These are phyloP conservation scores for Scaptomyza polygonia DNA, from an alignment of 2,888 invertebrate species.

Conservation along the genomic window DNA sequence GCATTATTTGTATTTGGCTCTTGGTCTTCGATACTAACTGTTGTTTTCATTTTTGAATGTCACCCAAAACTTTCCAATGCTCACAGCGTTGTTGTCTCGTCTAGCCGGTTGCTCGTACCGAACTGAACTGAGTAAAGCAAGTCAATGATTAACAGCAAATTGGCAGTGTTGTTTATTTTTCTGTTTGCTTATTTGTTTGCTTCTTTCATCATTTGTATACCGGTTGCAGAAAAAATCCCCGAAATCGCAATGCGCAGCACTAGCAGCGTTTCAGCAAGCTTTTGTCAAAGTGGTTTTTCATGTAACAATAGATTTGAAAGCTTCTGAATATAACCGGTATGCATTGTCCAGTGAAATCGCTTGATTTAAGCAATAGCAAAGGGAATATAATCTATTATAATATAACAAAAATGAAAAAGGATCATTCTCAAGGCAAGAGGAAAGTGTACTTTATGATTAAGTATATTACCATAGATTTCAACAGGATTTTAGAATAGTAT, in stretches of 20 bases:
- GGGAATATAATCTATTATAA: too few species aligned
- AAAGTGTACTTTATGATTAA: background rate
- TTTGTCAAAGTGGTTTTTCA: conserved; percentile 7
- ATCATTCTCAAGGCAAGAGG: background rate
- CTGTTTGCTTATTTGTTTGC: conserved; percentile 26
- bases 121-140: conserved; percentile 43
- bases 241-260: conserved; percentile 46
- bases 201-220: conserved; percentile 17
- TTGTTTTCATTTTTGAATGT: conserved; percentile 9
- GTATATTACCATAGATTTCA: too few species aligned
- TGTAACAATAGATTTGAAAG: background rate
- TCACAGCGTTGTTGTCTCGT: conserved; percentile 28
- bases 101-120: conserved; percentile 44
- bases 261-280: conserved; percentile 39
- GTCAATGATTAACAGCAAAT: conserved; percentile 41
- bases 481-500: conserved; percentile 2
- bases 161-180: conserved; percentile 13
- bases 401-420: too few species aligned
- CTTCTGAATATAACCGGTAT: conserved; percentile 8
- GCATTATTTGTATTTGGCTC: conserved; percentile 9
- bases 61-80: background rate
- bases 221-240: conserved; percentile 55
- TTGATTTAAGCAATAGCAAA: background rate
- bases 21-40: conserved; percentile 20
- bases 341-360: background rate